Percentiles rank a stretch among this genome's conserved stretches.
phyloP scores from a whole-genome alignment of 2,797 vertebrate genomes.

The Sternotherus odoratus region DNA sequence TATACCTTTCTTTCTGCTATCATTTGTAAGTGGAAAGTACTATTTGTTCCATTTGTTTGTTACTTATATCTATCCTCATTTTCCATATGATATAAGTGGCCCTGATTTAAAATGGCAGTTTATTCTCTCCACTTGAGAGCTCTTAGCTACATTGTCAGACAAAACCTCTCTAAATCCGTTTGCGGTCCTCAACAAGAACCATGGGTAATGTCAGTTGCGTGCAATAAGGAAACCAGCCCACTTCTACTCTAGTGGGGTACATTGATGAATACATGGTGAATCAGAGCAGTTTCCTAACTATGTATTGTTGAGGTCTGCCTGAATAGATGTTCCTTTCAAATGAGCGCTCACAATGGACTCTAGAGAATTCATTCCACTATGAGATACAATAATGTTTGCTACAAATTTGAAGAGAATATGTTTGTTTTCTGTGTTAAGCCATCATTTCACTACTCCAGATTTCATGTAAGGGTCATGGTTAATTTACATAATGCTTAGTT shows the following conservation, averaged over 20 bases:
- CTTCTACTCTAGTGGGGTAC: not conserved
- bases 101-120: not conserved
- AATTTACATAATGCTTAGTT: not conserved
- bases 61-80: conserved; percentile 1
- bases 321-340: not conserved
- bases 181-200: not conserved
- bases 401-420: not conserved
- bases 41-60: not conserved
- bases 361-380: not conserved
- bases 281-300: not conserved
- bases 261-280: not conserved
- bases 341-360: not conserved
- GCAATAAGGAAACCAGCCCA: not conserved
- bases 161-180: not conserved
- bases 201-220: not conserved
- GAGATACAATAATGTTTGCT: not conserved
- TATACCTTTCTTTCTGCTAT: not conserved
- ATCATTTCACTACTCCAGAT: not conserved
- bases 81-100: not conserved
- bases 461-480: not conserved
- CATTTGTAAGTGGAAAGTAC: not conserved
- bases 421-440: not conserved
- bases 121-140: conserved; percentile 10
- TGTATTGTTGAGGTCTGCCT: not conserved
- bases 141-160: not conserved